A percentile compares a stretch with the other conserved stretches of the same genome.
Conservation (phyloP, 2,888 invertebrate genomes). For the Zeuzera pyrina region DNA sequence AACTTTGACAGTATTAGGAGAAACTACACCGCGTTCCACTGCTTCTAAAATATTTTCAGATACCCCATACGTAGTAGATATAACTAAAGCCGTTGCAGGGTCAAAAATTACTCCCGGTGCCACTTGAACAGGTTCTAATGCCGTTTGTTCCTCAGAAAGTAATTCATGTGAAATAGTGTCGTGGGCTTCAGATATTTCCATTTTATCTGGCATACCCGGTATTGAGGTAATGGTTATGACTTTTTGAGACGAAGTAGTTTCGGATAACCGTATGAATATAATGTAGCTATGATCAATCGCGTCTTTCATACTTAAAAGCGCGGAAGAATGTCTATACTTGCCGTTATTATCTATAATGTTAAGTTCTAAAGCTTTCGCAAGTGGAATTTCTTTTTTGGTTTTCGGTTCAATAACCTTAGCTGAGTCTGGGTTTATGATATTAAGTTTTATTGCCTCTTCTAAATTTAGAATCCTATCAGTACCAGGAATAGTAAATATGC, state of each 20-base stretch:
- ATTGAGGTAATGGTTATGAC: conserved; percentile 82
- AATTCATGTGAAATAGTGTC: conserved; percentile 25
- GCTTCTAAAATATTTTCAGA: conserved; percentile 83
- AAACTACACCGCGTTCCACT: conserved; percentile 81
- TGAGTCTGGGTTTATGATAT: conserved; percentile 88
- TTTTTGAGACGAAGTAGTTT: conserved; percentile 68
- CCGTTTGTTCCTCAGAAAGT: conserved; percentile 43
- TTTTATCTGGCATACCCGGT: conserved; percentile 79
- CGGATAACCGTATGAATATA: conserved; percentile 69
- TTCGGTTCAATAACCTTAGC: conserved; percentile 86
- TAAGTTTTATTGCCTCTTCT: conserved; percentile 88
- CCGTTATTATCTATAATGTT: conserved; percentile 85
- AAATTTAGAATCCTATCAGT: conserved; percentile 89
- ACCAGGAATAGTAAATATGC: conserved; percentile 88
- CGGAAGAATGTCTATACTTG: conserved; percentile 74
- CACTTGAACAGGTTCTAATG: conserved; percentile 80
- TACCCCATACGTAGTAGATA: conserved; percentile 79
- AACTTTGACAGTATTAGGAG: conserved; percentile 78
- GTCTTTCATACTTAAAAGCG: conserved; percentile 79
- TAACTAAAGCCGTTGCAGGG: conserved; percentile 81
- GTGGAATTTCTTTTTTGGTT: conserved; percentile 77
- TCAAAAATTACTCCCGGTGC: conserved; percentile 83
- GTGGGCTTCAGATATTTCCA: conserved; percentile 76
- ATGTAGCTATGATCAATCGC: conserved; percentile 80
- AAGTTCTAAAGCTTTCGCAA: conserved; percentile 83